A percentile compares a stretch with the other conserved stretches of the same genome.
phyloP scores from a whole-genome alignment of 1,140 invertebrate species.

The Argopecten irradians region DNA sequence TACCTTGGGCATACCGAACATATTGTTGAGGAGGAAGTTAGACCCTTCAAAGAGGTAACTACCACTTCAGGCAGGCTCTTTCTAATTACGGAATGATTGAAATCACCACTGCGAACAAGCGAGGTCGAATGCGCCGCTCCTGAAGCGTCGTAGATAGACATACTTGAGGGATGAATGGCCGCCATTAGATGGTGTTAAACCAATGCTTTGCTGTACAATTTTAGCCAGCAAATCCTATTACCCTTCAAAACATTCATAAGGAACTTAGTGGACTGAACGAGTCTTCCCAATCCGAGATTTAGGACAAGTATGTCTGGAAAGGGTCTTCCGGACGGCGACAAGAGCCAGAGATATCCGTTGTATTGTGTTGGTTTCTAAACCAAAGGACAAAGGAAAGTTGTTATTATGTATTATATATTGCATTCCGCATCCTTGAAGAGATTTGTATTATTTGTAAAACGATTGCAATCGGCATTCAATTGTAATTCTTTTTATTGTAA shows the following conservation, averaged over 20 bases:
- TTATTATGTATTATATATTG: neutral
- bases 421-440: neutral
- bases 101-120: neutral
- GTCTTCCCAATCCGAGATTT: neutral
- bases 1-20: neutral
- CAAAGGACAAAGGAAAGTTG: neutral
- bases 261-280: neutral
- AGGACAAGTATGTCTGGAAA: neutral
- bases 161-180: neutral
- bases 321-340: neutral
- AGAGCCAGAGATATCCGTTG: neutral
- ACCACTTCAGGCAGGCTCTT: neutral
- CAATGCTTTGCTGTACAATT: neutral
- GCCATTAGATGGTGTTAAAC: neutral
- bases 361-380: neutral
- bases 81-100: neutral
- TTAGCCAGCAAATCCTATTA: neutral
- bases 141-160: neutral
- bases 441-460: neutral
- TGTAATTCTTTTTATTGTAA: neutral
- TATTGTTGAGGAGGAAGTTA: neutral
- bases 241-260: constrained; percentile 16
- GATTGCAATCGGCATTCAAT: neutral
- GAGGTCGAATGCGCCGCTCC: neutral
- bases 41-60: neutral